phyloP scores from a whole-genome alignment of 2,113 vertebrate species.

The Pterocles burchelli region DNA sequence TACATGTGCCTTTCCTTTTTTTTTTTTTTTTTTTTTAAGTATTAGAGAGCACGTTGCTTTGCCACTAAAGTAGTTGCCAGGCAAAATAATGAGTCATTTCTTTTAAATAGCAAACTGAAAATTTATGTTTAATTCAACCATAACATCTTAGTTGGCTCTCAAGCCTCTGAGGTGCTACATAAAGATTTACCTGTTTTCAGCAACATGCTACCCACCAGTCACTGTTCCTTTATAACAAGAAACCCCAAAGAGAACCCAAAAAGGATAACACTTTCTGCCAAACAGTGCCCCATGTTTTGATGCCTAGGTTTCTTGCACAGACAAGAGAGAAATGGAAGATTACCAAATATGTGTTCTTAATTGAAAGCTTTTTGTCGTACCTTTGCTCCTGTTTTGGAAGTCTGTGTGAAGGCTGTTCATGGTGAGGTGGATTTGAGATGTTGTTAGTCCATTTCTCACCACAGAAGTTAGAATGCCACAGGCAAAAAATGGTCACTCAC shows the following conservation, averaged over 20 bases:
- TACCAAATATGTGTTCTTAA: not conserved
- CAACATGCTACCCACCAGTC: not conserved
- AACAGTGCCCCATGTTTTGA: not conserved
- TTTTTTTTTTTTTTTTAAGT: not conserved
- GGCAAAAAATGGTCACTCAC: not conserved
- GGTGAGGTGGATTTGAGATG: not conserved
- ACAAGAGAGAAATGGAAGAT: not conserved
- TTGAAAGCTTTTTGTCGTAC: not conserved
- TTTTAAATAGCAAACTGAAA: not conserved
- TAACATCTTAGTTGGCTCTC: not conserved
- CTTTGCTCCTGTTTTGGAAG: not conserved
- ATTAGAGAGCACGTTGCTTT: not conserved
- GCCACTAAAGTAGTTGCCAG: not conserved
- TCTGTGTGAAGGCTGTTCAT: not conserved
- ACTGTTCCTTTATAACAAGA: not conserved
- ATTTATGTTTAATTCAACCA: not conserved
- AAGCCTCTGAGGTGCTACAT: not conserved
- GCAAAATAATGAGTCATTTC: slow-evolving; percentile 5
- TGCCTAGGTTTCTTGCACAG: not conserved
- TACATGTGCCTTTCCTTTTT: not conserved
- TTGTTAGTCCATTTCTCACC: not conserved
- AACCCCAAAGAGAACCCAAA: not conserved
- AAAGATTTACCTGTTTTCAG: not conserved
- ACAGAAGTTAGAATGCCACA: not conserved
- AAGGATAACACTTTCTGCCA: not conserved